Evolutionary conservation across 2,113 vertebrate species (phyloP), one percentile per base, ranked within the genome.

Genomic region (Craseonycteris thonglongyai): DNA sequence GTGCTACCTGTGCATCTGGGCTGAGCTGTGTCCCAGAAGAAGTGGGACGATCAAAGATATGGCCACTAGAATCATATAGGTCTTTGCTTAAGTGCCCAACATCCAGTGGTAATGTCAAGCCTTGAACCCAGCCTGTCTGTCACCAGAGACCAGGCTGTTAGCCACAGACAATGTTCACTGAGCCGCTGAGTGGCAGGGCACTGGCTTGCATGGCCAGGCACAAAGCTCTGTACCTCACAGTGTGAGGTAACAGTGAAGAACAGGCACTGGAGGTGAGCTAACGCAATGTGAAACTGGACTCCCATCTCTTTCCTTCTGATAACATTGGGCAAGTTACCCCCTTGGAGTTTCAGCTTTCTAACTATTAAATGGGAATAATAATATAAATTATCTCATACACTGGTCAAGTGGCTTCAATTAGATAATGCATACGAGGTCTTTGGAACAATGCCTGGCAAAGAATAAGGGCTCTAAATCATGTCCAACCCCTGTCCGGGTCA

Each of bases 191-290:
- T n/a, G n/a, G n/a, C n/a, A n/a, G n/a, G n/a, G n/a, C n/a, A n/a
- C n/a, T n/a, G n/a, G n/a, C n/a, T n/a, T n/a, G n/a, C n/a, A n/a
- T n/a, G n/a, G n/a, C n/a, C n/a, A n/a, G n/a, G n/a, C 5, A 2
- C n/a, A n/a, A n/a, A n/a, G n/a, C n/a, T 16, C 11, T 0, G 7
- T 8, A n/a, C n/a, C n/a, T n/a, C 26, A 3, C 21, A 4, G 33
- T 4, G 28, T n/a, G 58, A 8, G 3, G 19, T 13, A 7, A 1
- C 38, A 21, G 21, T 5, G 21, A 28, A 3, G 28, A 13, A 4
- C 49, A 0, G 13, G 10, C 68, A 11, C 56, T 2, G 56, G 56
- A 58, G 56, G 49, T 18, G 49, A 16, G 49, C 14, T 16, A n/a
- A n/a, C n/a, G n/a, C n/a, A n/a, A n/a, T n/a, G n/a, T n/a, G n/a